Percentiles rank a stretch among this genome's conserved stretches.
Conservation (phyloP, 2,888 invertebrate species). For the Lepidonotus clava region DNA sequence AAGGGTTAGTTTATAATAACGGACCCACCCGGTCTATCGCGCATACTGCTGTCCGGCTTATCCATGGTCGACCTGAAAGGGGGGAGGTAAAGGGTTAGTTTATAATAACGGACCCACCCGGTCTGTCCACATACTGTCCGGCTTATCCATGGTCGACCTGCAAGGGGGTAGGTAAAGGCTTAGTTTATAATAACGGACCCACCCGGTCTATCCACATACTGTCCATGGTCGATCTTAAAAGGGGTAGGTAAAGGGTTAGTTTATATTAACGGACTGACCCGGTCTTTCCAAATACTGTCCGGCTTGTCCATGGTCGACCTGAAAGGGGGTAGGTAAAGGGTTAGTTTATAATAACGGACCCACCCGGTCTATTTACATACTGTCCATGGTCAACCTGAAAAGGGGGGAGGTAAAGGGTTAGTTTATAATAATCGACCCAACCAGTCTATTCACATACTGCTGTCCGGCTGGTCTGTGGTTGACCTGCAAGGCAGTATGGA, state of each 20-base stretch:
- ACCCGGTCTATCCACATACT: slow-evolving; percentile 38
- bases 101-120: no score
- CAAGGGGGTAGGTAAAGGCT: neutral
- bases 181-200: no score
- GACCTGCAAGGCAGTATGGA: slow-evolving; percentile 2
- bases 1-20: no score
- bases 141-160: slow-evolving; percentile 38
- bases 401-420: neutral
- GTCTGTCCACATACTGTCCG: slow-evolving; percentile 32
- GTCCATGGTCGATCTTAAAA: slow-evolving; percentile 28
- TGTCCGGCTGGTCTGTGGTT: slow-evolving; percentile 28
- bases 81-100: no score
- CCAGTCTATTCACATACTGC: slow-evolving; percentile 32
- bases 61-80: slow-evolving; percentile 34
- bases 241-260: neutral
- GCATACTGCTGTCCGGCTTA: slow-evolving; percentile 37
- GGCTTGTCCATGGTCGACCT: slow-evolving; percentile 36
- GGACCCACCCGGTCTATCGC: slow-evolving; percentile 37
- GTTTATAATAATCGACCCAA: no score
- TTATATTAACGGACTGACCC: no score
- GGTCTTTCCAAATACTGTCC: slow-evolving; percentile 30
- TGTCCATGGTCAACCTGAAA: slow-evolving; percentile 33
- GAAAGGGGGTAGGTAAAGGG: neutral
- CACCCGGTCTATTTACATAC: slow-evolving; percentile 19
- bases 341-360: no score